Evolutionary conservation across 2,888 invertebrate species (phyloP), one percentile per base, ranked within the genome.

Genomic region (Cactoblastis cactorum): DNA sequence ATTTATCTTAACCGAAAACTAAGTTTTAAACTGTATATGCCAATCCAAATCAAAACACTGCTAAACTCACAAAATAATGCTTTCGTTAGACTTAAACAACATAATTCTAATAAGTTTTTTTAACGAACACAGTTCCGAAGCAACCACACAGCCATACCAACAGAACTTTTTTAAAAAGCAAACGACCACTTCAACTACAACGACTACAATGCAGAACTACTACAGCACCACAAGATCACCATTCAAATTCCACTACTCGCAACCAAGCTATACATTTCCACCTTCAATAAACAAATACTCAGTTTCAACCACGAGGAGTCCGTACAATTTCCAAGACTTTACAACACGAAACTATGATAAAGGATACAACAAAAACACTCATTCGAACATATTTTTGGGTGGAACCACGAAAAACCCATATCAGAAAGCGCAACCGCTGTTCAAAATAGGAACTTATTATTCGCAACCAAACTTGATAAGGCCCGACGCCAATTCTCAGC

Each of bases 391-490:
- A 57, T 85, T 82, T 59, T 72, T 76, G 52, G 65, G 80, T 66
- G 71, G 83, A 47, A 92, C 93, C 0, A 92, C 93, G 5, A 91
- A 91, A 74, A 91, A 80, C 53, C 83, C 86, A 1, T 83, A 79
- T 53, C 90, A 90, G 56, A 77, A 72, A 19, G 58, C 82, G 1
- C 81, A 82, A 51, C 74, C 84, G 0, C 65, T 85, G 8, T 90
- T 86, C 69, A 90, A 90, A 59, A 75, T 90, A 57, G 90, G 90
- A 22, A 89, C 90, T 0, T 82, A 74, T 55, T 90, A 87, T 57
- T 83, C 88, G 17, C 83, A 84, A 71, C 70, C 73, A n/a, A 89
- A 89, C 57, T 85, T 85, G 0, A 89, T 89, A 67, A 74, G 89
- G 58, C 88, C 89, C 0, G 89, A 89, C 56, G 89, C 89, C 1